Conservation (phyloP, 2,113 vertebrate genomes). For the Sardina pilchardus region DNA sequence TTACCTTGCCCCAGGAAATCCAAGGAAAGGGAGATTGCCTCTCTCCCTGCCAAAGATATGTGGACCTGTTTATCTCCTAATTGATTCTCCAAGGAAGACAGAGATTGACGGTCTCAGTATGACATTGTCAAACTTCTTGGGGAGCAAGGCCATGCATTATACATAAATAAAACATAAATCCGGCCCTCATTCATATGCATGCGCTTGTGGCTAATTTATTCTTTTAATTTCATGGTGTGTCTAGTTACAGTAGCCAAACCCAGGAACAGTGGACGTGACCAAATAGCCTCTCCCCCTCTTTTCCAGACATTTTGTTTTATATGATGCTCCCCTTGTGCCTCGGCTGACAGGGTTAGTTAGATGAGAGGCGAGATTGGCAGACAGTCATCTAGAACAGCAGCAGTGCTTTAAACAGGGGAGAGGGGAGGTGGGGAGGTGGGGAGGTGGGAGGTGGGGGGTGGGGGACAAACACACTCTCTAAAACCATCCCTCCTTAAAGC, state of each 20-base stretch:
- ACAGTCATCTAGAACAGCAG: neutral
- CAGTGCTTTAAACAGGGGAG: no score
- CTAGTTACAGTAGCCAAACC: slow-evolving; percentile 36
- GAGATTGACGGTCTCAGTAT: slow-evolving; percentile 71
- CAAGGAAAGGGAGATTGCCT: slow-evolving; percentile 68
- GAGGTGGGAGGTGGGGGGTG: no score
- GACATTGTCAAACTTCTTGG: slow-evolving; percentile 67
- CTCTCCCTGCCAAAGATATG: slow-evolving; percentile 69
- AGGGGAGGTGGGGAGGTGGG: no score
- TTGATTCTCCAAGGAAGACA: slow-evolving; percentile 81
- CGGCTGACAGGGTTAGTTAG: neutral
- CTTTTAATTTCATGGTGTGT: slow-evolving; percentile 37
- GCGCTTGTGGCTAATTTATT: slow-evolving; percentile 39
- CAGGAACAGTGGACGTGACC: slow-evolving; percentile 40
- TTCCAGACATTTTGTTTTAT: slow-evolving; percentile 21
- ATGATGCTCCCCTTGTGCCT: neutral
- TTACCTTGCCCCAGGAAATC: slow-evolving; percentile 80
- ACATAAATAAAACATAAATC: slow-evolving; percentile 72
- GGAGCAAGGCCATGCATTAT: slow-evolving; percentile 61
- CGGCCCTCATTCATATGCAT: slow-evolving; percentile 68
- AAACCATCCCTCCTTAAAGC: neutral
- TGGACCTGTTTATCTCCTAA: slow-evolving; percentile 82
- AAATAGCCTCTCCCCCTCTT: slow-evolving; percentile 37
- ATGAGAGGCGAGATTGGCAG: neutral
- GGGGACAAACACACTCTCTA: neutral